These are phyloP conservation scores for Tenualosa thibaudeaui DNA, from an alignment of 2,797 vertebrate genomes.

Conservation along the genomic window DNA sequence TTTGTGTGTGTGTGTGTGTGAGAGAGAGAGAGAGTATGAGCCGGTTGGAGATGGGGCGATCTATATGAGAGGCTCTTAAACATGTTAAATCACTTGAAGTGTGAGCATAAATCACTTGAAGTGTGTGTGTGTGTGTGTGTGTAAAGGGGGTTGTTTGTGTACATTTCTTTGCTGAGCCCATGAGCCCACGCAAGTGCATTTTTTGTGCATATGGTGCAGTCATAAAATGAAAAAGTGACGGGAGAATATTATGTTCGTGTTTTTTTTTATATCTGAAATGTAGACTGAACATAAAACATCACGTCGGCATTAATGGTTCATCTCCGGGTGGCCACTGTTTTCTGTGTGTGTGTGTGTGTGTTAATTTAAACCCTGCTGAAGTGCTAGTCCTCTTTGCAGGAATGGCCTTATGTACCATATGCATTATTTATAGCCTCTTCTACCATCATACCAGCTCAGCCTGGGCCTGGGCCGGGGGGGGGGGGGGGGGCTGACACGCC, in stretches of 20 bases:
- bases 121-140: constrained; percentile 5
- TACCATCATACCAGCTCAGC: constrained; percentile 77
- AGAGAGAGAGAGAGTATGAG: background rate
- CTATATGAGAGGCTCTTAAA: constrained; percentile 19
- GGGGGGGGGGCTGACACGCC: constrained; percentile 14
- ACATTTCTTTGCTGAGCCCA: background rate
- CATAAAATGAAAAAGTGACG: background rate
- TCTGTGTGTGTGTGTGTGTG: constrained; percentile 22
- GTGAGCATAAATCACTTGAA: background rate
- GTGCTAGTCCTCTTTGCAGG: constrained; percentile 70
- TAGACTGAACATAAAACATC: constrained; percentile 63
- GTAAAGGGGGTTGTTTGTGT: background rate
- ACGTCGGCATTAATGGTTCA: constrained; percentile 70
- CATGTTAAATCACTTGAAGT: constrained; percentile 16
- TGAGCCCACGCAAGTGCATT: background rate
- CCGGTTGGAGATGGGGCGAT: constrained; percentile 2
- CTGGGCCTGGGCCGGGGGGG: no score
- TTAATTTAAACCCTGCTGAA: constrained; percentile 75
- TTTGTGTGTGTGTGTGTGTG: background rate
- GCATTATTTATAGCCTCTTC: constrained; percentile 80
- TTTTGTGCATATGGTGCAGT: background rate
- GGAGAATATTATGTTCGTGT: background rate
- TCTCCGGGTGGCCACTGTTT: constrained; percentile 36
- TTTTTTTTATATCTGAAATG: background rate
- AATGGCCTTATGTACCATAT: constrained; percentile 73